Percentiles rank a stretch among this genome's conserved stretches.
Evolutionary conservation across 2,888 invertebrate species (phyloP).

Genomic region (Cosmia pyralina): DNA sequence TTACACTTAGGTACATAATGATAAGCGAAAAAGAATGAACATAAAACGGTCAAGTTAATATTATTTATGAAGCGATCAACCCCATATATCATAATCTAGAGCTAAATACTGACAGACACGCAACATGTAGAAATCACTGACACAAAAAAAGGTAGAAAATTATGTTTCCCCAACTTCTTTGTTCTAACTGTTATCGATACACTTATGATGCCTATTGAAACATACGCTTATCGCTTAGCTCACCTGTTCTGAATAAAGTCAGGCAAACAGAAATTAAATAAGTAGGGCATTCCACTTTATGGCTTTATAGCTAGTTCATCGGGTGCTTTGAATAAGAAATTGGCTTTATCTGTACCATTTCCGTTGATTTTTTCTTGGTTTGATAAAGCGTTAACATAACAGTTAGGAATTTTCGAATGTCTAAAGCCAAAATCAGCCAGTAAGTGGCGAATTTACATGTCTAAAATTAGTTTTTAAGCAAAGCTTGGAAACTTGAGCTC

Average conservation of each 20-base stretch:
- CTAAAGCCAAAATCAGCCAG: neutral
- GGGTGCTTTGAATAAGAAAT: slow-evolving; percentile 24
- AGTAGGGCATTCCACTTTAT: slow-evolving; percentile 5
- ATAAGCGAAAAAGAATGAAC: neutral
- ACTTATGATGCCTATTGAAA: slow-evolving; percentile 56
- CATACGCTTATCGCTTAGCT: slow-evolving; percentile 61
- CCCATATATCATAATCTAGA: slow-evolving; percentile 44
- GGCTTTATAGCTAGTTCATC: slow-evolving; percentile 9
- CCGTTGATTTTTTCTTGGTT: slow-evolving; percentile 1
- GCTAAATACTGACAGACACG: slow-evolving; percentile 45
- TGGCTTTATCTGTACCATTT: slow-evolving; percentile 19
- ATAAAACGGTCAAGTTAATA: neutral
- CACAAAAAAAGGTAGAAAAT: slow-evolving; percentile 43
- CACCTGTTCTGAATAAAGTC: slow-evolving; percentile 65
- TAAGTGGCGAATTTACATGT: neutral
- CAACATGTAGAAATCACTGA: slow-evolving; percentile 39
- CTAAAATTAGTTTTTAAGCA: slow-evolving; percentile 2
- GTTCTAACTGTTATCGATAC: slow-evolving; percentile 55
- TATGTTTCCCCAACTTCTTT: slow-evolving; percentile 43
- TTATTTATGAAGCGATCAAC: slow-evolving; percentile 25
- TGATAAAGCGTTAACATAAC: slow-evolving; percentile 8
- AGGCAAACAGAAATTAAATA: slow-evolving; percentile 35
- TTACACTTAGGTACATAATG: neutral
- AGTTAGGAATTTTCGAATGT: neutral
- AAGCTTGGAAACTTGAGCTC: slow-evolving; percentile 13